These are phyloP conservation scores for Nerophis lumbriciformis DNA, from an alignment of 2,113 vertebrate genomes.

Conservation along the genomic window DNA sequence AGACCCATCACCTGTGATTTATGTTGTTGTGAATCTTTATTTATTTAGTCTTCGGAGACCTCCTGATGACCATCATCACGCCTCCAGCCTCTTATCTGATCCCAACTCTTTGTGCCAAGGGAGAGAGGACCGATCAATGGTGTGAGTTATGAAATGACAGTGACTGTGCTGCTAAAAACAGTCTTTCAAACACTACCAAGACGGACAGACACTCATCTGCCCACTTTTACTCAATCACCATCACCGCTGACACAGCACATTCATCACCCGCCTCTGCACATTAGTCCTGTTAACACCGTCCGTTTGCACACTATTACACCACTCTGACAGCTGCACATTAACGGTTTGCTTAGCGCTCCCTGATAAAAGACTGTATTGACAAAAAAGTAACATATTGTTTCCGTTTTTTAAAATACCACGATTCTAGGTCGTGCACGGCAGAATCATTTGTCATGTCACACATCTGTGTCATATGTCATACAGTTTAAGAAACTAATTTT, in stretches of 20 bases:
- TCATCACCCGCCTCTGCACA: conserved; percentile 41
- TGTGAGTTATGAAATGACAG: conserved; percentile 72
- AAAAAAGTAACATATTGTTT: not conserved
- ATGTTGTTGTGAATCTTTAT: conserved; percentile 45
- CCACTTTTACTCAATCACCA: conserved; percentile 12
- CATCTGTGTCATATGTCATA: not conserved
- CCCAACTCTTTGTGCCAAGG: conserved; percentile 39
- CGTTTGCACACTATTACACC: conserved; percentile 12
- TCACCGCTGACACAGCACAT: conserved; percentile 35
- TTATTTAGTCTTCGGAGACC: conserved; percentile 44
- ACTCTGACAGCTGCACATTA: conserved; percentile 29
- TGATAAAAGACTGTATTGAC: conserved; percentile 7
- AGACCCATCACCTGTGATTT: conserved; percentile 40
- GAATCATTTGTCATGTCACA: not conserved
- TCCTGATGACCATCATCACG: conserved; percentile 9
- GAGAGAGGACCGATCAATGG: conserved; percentile 57
- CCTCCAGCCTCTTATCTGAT: conserved; percentile 39
- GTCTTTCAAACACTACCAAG: conserved; percentile 53
- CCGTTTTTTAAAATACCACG: not conserved
- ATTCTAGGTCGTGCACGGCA: not conserved
- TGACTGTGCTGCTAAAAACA: conserved; percentile 38
- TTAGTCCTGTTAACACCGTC: conserved; percentile 29
- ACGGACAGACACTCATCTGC: conserved; percentile 45
- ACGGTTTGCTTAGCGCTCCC: not conserved
- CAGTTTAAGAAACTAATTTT: not conserved